Conservation (phyloP, 1,140 invertebrate species). For the Papilio dardanus region DNA sequence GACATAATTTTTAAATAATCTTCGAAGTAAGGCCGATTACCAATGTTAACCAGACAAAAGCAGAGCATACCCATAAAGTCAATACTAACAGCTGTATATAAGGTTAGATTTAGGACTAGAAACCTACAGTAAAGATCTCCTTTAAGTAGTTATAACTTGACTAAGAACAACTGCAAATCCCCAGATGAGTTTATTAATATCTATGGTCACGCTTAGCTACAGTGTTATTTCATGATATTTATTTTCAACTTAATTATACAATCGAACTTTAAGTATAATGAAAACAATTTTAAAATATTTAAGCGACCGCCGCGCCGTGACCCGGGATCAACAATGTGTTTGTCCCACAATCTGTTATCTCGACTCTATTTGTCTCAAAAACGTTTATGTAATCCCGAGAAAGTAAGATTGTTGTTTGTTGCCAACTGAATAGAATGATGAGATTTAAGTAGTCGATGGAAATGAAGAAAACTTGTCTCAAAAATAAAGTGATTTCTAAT, state of each 20-base stretch:
- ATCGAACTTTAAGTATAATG: not conserved
- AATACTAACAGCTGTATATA: no score
- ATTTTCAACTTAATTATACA: not conserved
- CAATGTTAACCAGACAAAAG: not conserved
- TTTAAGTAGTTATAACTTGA: not conserved
- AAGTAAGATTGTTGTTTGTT: slow-evolving; percentile 29
- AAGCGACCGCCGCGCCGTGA: slow-evolving; percentile 15
- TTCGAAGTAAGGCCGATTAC: not conserved
- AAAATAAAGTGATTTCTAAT: no score
- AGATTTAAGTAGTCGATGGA: no score
- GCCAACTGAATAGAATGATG: not conserved
- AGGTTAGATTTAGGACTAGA: not conserved
- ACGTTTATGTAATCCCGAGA: slow-evolving; percentile 24
- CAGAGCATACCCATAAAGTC: no score
- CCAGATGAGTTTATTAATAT: not conserved
- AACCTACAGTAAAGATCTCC: not conserved
- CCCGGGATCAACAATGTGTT: slow-evolving; percentile 30
- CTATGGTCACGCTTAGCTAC: not conserved
- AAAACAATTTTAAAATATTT: slow-evolving; percentile 9
- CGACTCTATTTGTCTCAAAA: slow-evolving; percentile 17
- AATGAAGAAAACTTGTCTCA: no score
- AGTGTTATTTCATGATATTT: not conserved
- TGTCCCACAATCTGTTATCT: slow-evolving; percentile 28
- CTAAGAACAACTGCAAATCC: no score
- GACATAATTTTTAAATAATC: not conserved